A percentile compares a stretch with the other conserved stretches of the same genome.
These are phyloP conservation scores for Elephas maximus DNA, from an alignment of 2,113 vertebrate genomes.

Conservation along the genomic window DNA sequence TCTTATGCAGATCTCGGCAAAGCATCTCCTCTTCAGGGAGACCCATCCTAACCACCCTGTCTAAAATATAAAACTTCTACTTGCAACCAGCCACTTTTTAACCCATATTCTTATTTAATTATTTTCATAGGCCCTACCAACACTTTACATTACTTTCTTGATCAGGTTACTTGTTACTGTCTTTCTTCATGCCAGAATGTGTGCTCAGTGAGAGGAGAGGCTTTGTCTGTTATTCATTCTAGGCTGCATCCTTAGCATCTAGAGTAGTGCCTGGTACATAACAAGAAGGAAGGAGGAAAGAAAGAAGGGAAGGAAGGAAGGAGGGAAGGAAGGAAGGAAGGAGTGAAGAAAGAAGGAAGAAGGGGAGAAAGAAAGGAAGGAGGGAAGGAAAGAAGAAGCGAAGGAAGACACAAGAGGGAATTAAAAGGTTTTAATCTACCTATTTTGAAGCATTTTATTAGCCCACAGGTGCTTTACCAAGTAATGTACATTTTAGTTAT, in stretches of 20 bases:
- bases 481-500: neutral
- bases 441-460: neutral
- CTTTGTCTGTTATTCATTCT: neutral
- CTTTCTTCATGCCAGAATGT: neutral
- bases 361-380: neutral
- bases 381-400: neutral
- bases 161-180: neutral
- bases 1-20: neutral
- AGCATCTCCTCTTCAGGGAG: neutral
- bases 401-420: neutral
- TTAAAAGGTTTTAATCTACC: neutral
- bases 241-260: neutral
- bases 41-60: neutral
- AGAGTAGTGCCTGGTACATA: neutral
- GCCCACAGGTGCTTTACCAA: neutral
- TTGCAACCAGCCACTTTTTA: neutral
- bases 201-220: neutral
- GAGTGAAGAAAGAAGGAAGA: neutral
- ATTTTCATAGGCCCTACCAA: neutral
- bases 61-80: neutral
- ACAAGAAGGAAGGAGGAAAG: too few relatives aligned
- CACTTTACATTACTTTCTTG: neutral
- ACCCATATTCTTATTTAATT: neutral
- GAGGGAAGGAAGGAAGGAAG: rapidly evolving
- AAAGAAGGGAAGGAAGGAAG: too few relatives aligned